phyloP scores from a whole-genome alignment of 2,113 vertebrate species.

The Verasper variegatus region DNA sequence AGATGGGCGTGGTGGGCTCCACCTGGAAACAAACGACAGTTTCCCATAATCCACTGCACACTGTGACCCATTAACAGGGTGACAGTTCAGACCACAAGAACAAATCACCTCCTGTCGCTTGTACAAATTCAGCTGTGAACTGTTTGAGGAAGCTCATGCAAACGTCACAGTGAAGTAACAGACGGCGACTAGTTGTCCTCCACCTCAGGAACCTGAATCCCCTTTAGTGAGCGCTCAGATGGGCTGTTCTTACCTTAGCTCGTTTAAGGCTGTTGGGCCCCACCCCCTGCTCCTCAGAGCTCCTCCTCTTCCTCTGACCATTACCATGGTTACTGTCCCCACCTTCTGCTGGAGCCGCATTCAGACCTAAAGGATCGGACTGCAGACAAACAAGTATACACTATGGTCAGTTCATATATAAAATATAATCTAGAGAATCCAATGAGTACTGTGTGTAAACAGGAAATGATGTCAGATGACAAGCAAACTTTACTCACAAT shows the following conservation, averaged over 20 bases:
- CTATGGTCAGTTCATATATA: background rate
- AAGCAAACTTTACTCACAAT: conserved; percentile 86
- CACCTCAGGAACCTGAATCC: background rate
- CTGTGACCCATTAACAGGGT: background rate
- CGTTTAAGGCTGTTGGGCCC: conserved; percentile 89
- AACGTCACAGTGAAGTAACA: background rate
- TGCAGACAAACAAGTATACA: conserved; percentile 50
- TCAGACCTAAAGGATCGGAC: conserved; percentile 97
- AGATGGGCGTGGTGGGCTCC: conserved; percentile 88
- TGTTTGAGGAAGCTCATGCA: background rate
- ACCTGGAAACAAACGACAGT: conserved; percentile 56
- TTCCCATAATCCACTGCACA: conserved; percentile 14
- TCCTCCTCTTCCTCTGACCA: conserved; percentile 88
- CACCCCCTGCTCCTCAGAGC: conserved; percentile 88
- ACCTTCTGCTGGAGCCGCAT: conserved; percentile 90
- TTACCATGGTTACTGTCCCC: conserved; percentile 82
- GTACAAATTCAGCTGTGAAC: no score
- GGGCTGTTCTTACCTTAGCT: conserved; percentile 80
- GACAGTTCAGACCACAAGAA: background rate
- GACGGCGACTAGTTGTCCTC: background rate
- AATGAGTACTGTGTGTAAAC: background rate
- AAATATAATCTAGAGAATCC: background rate
- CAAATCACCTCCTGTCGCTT: no score
- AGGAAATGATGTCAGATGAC: background rate
- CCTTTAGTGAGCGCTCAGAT: no score